These are phyloP conservation scores for Leptoclinus maculatus DNA, from an alignment of 2,797 vertebrate genomes.

Conservation along the genomic window DNA sequence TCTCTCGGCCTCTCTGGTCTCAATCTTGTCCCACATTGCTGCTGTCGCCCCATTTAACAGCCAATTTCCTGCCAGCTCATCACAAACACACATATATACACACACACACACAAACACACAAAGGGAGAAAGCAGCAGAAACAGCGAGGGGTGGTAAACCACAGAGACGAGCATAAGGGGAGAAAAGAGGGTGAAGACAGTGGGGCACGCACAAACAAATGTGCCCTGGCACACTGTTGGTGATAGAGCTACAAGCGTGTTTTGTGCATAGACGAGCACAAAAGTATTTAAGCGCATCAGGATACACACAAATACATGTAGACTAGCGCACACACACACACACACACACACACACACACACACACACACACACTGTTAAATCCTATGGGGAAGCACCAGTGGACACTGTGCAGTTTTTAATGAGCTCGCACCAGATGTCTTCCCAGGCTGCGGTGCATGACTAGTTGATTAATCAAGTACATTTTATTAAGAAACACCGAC, in stretches of 20 bases:
- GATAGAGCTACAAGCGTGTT: constrained; percentile 5
- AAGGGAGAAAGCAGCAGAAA: constrained; percentile 35
- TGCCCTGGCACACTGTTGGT: constrained; percentile 11
- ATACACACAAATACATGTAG: constrained; percentile 32
- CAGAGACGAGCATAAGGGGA: constrained; percentile 37
- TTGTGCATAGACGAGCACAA: constrained; percentile 44
- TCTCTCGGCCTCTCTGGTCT: constrained; percentile 72
- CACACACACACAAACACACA: constrained; percentile 5
- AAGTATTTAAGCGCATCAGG: constrained; percentile 38
- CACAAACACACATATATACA: constrained; percentile 54
- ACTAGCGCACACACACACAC: constrained; percentile 38
- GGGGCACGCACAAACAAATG: constrained; percentile 35
- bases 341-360: constrained; percentile 33
- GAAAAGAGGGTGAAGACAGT: constrained; percentile 25
- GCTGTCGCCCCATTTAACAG: constrained; percentile 79
- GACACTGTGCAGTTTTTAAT: constrained; percentile 77
- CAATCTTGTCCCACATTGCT: constrained; percentile 79
- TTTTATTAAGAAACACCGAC: constrained; percentile 58
- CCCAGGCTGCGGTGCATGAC: constrained; percentile 64
- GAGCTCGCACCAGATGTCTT: constrained; percentile 80
- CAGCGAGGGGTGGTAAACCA: constrained; percentile 44
- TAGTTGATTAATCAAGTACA: constrained; percentile 78
- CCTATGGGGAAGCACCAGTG: constrained; percentile 60
- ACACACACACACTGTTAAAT: constrained; percentile 48
- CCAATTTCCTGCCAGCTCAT: constrained; percentile 77